Conservation (phyloP, 2,797 vertebrate genomes). For the Hyperoplus lanceolatus region DNA sequence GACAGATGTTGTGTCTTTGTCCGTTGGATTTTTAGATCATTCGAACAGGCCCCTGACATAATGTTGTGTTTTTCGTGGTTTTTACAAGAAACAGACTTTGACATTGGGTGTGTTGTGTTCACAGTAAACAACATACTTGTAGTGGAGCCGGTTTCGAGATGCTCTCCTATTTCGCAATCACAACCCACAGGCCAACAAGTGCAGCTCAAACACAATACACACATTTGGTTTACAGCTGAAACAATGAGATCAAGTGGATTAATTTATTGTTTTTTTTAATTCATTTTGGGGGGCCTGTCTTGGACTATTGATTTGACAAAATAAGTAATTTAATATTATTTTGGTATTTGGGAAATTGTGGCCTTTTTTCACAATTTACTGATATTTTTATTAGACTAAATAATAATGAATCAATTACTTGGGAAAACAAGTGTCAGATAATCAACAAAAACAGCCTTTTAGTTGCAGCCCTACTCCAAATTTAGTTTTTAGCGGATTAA, state of each 20-base stretch:
- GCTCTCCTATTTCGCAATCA: conserved; percentile 4
- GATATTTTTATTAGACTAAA: too few species aligned
- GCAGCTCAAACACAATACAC: too few species aligned
- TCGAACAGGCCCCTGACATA: neutral
- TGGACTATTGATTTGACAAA: neutral
- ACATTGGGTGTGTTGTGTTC: neutral
- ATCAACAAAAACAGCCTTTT: neutral
- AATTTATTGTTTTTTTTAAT: too few species aligned
- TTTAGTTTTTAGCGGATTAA: too few species aligned
- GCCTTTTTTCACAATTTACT: neutral
- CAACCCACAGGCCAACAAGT: too few species aligned
- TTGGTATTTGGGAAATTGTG: too few species aligned
- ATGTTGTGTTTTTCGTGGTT: neutral
- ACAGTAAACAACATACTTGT: neutral
- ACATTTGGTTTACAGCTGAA: neutral
- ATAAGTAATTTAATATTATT: neutral
- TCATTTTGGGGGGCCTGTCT: neutral
- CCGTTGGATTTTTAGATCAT: too few species aligned
- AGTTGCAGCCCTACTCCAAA: too few species aligned
- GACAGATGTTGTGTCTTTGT: neutral
- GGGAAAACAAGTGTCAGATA: neutral
- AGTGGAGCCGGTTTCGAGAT: neutral
- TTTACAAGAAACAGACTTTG: neutral
- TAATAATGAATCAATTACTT: neutral
- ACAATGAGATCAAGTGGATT: too few species aligned